Base-by-base conservation (phyloP, 1,140 invertebrate species). In the Microplitis mediator region DNA sequence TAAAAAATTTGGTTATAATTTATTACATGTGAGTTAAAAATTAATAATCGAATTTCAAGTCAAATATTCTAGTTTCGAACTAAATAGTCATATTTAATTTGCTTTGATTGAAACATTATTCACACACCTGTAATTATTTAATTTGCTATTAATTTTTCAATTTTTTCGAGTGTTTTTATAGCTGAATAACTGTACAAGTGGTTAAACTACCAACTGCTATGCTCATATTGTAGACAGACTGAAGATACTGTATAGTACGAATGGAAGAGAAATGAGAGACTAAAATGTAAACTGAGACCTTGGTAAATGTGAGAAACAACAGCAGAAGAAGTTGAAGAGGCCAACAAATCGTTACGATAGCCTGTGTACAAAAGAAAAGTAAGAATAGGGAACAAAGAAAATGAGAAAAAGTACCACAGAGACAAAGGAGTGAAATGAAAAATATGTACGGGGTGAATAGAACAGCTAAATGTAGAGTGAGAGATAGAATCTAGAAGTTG, bases 271-370 rank as follows among this genome's bases (percentile, higher is more conserved):
- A 32, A 66, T 3, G 50, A 65, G 14, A 14, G 4, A 31, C n/a
- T 16, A 39, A n/a, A 66, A 56, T 62, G 73, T 61, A 45, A 74
- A 76, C 77, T 66, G 71, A 76, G 77, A 75, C 52, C 72, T 31
- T 68, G 64, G 70, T 65, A 69, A 69, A 64, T 39, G 67, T 61
- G 51, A 52, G 63, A 63, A 68, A 51, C 62, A 58, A 72, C 56
- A 72, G 61, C 51, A 60, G 52, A 66, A 23, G 56, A 64, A 45
- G 60, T 39, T 71, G 69, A 74, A 74, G 67, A 74, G 69, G 71
- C 70, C 67, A 74, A 71, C 69, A 74, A 74, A 74, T 71, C 56
- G 67, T 60, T 34, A 69, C 60, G 71, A 71, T 71, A 56, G 58
- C 45, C 14, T 45, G 39, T 45, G 5, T 36, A 50, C 58, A 9